Evolutionary conservation across 92 coral and sea anemone genomes (phyloP).

Genomic region (Anthopleura xanthogrammica): DNA sequence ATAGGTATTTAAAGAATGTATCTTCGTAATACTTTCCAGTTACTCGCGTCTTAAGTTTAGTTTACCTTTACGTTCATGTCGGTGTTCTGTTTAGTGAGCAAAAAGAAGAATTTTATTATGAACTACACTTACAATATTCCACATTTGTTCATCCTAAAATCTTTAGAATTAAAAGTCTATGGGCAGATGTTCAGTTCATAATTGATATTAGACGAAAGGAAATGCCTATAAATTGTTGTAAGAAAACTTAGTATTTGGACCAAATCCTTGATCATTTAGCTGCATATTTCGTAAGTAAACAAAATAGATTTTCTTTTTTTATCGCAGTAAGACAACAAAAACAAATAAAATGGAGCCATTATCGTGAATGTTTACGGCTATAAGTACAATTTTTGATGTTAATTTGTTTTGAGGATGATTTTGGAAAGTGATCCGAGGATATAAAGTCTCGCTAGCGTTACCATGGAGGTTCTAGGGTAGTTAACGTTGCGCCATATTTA

Average conservation of each 20-base stretch:
- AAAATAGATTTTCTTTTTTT: neutral
- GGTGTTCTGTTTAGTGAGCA: neutral
- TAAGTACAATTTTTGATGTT: neutral
- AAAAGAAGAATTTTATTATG: neutral
- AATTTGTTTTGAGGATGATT: neutral
- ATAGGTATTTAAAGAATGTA: neutral
- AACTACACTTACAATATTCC: neutral
- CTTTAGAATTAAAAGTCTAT: neutral
- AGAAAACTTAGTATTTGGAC: neutral
- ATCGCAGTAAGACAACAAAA: neutral
- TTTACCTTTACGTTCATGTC: neutral
- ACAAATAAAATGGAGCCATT: neutral
- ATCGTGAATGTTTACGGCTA: neutral
- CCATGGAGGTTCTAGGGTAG: neutral
- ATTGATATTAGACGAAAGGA: neutral
- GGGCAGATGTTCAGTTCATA: neutral
- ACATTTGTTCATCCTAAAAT: neutral
- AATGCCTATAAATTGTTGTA: neutral
- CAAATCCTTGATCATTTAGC: neutral
- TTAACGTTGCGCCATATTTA: neutral
- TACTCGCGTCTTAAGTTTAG: neutral
- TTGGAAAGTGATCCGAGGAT: neutral
- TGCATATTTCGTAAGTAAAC: constrained; percentile 5
- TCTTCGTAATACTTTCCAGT: neutral
- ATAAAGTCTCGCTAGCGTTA: neutral